Base-by-base conservation (phyloP, 2,797 vertebrate genomes). In the Champsocephalus gunnari region DNA sequence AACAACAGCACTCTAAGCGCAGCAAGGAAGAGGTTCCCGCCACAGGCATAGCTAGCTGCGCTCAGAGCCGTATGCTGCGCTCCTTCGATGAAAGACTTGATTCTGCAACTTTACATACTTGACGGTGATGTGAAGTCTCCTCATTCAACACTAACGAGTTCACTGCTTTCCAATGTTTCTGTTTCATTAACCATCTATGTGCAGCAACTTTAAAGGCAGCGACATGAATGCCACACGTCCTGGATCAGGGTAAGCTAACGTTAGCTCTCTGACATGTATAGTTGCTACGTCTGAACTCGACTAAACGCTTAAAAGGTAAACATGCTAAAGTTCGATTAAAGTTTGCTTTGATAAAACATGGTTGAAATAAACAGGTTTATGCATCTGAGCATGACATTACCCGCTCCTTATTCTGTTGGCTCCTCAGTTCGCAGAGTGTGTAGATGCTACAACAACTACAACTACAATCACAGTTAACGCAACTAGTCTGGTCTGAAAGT, bases 21-120 rank as follows among this genome's bases (percentile, higher is more conserved):
- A 70, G 5, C 14, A 67, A 88, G 38, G 79, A 68, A 68, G 71
- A 47, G 4, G 6, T 60, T 54, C 28, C 59, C 86, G 75, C 66
- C 57, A 63, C 21, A 34, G 34, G 8, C 34, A 38, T 38, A 38
- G 32, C 55, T 41, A 44, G 0, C 17, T 13, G 13, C 3, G n/a
- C 2, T 19, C 5, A 28, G 28, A 28, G 28, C 28, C 28, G 28
- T 28, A 28, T 28, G 28, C 28, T 28, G 28, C 3, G n/a, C 2
- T 19, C 5, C 2, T 0, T 24, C 1, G 16, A 12, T 8, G 0
- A 2, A 54, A 55, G 6, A 21, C 2, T 3, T 4, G 0, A 7
- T 64, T 47, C 4, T 28, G 1, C 0, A 5, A 43, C 9, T 55
- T 59, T 7, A 19, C 45, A 24, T 1, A 28, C 14, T 24, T 16